phyloP scores from a whole-genome alignment of 2,797 vertebrate species.

The Peromyscus aztecus region DNA sequence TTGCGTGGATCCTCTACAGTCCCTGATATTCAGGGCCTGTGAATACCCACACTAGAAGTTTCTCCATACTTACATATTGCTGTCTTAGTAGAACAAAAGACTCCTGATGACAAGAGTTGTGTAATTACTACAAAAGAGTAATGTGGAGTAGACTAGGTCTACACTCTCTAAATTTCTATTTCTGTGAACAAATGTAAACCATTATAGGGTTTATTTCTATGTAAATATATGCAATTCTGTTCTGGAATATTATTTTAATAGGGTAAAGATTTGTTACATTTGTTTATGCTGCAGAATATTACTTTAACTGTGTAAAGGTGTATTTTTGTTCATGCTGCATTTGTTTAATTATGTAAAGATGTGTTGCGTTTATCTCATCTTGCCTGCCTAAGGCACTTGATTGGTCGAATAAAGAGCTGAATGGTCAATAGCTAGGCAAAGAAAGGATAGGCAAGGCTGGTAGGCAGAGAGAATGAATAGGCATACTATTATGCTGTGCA shows the following conservation, averaged over 20 bases:
- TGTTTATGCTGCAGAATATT: neutral
- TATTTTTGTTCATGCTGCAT: neutral
- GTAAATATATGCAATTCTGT: neutral
- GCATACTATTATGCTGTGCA: neutral
- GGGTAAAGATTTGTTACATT: neutral
- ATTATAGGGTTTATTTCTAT: neutral
- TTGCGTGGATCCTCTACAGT: neutral
- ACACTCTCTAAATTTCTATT: neutral
- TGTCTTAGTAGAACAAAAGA: neutral
- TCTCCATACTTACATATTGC: neutral
- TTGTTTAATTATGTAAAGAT: neutral
- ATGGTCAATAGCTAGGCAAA: neutral
- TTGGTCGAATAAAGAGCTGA: neutral
- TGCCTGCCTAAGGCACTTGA: neutral
- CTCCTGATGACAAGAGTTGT: neutral
- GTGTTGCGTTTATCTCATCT: neutral
- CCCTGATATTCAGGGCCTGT: too few species aligned
- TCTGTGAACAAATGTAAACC: neutral
- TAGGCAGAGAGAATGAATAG: neutral
- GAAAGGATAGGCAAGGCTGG: neutral
- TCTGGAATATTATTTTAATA: neutral
- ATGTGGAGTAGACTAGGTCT: neutral
- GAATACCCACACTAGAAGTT: neutral
- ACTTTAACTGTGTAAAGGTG: neutral
- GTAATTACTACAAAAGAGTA: neutral